These are phyloP conservation scores for Gonioctena quinquepunctata DNA, from an alignment of 1,140 invertebrate species.

Conservation along the genomic window DNA sequence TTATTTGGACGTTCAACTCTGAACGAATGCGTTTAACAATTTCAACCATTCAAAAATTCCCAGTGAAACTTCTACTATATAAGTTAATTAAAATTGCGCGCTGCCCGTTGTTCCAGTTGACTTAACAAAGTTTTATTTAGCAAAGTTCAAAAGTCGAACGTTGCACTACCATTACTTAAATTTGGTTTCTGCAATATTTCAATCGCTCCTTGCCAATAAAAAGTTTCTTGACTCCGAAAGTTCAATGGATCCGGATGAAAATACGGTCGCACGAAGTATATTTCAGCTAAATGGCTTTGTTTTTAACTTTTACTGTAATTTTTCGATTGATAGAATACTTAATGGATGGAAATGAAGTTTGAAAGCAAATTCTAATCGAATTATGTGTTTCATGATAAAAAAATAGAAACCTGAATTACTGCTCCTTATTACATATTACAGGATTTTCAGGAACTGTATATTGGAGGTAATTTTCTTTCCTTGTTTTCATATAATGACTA, in stretches of 20 bases:
- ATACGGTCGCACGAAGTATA: slow-evolving; percentile 7
- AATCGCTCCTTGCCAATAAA: slow-evolving; percentile 27
- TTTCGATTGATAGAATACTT: no score
- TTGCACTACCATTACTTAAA: slow-evolving; percentile 36
- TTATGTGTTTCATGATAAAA: no score
- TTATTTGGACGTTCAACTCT: no score
- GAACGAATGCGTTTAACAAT: no score
- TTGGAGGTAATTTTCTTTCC: no score
- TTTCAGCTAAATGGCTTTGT: background rate
- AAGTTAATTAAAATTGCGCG: background rate
- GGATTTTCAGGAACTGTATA: no score
- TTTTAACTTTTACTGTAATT: no score
- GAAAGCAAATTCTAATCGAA: no score
- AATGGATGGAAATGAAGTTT: no score
- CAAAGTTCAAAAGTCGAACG: slow-evolving; percentile 36
- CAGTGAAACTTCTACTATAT: background rate
- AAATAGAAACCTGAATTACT: no score
- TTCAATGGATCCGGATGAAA: slow-evolving; percentile 33
- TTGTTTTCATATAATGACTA: no score
- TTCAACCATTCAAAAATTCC: background rate
- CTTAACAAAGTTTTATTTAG: slow-evolving; percentile 19
- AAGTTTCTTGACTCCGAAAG: slow-evolving; percentile 37
- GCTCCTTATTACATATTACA: no score
- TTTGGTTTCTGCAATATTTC: slow-evolving; percentile 38
- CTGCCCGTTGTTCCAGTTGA: background rate